Evolutionary conservation across 2,888 invertebrate species (phyloP).

Genomic region (Drosophila maculinotata): DNA sequence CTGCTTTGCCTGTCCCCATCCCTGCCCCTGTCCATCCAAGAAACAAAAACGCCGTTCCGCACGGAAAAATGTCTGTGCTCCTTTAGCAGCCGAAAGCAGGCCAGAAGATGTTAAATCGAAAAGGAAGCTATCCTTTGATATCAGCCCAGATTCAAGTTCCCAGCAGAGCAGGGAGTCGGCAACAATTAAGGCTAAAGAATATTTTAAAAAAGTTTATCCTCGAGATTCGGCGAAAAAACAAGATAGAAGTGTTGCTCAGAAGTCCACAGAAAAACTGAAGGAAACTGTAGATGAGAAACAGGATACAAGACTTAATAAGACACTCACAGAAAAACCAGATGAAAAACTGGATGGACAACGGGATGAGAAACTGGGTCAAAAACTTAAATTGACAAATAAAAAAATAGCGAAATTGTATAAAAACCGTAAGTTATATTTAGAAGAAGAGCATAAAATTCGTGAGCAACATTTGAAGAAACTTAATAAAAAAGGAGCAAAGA

Average conservation of each 20-base stretch:
- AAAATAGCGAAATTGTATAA: too few species aligned
- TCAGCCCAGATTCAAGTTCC: not conserved
- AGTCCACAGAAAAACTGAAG: too few species aligned
- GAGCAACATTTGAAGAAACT: too few species aligned
- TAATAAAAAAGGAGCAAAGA: not conserved
- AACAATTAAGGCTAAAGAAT: not conserved
- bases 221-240: not conserved
- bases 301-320: not conserved
- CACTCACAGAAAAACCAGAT: not conserved
- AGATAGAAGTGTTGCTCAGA: too few species aligned
- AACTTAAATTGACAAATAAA: too few species aligned
- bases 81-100: not conserved
- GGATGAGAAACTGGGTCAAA: not conserved
- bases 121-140: too few species aligned
- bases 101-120: not conserved
- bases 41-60: not conserved
- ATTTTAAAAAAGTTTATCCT: not conserved
- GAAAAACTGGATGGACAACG: not conserved
- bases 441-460: too few species aligned
- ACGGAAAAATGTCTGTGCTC: not conserved
- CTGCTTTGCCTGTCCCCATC: constrained; percentile 9
- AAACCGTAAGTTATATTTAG: too few species aligned
- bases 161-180: not conserved
- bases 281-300: not conserved
- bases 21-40: not conserved